A percentile compares a stretch with the other conserved stretches of the same genome.
These are phyloP conservation scores for Notocelia uddmanniana DNA, from an alignment of 2,888 invertebrate species.

Conservation along the genomic window DNA sequence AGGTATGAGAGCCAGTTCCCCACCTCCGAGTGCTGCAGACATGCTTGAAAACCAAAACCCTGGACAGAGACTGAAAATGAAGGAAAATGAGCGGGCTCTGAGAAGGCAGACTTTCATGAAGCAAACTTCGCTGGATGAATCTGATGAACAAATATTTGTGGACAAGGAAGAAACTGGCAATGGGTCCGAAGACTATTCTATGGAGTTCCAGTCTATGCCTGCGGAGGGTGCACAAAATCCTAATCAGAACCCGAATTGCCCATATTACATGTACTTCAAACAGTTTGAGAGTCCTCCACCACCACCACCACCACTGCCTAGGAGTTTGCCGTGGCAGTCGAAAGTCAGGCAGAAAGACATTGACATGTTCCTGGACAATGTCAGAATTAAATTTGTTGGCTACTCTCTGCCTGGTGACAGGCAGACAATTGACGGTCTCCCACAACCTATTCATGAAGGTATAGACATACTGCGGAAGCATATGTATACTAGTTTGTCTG, in stretches of 20 bases:
- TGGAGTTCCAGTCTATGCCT: constrained; percentile 85
- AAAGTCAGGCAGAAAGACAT: constrained; percentile 98
- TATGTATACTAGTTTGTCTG: constrained; percentile 96
- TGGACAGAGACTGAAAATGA: constrained; percentile 84
- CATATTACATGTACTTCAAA: constrained; percentile 77
- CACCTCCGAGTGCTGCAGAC: constrained; percentile 96
- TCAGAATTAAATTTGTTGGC: constrained; percentile 97
- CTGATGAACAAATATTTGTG: constrained; percentile 89
- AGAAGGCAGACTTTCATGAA: constrained; percentile 93
- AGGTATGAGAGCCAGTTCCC: constrained; percentile 97
- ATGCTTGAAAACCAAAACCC: constrained; percentile 94
- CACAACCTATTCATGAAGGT: constrained; percentile 98
- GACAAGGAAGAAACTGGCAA: constrained; percentile 89
- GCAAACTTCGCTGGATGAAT: constrained; percentile 96
- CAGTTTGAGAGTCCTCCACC: constrained; percentile 80
- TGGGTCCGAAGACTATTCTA: constrained; percentile 87
- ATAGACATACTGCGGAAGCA: constrained; percentile 96
- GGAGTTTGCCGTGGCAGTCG: constrained; percentile 97
- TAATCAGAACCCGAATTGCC: constrained; percentile 72
- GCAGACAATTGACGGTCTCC: constrained; percentile 96
- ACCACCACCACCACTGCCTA: constrained; percentile 77
- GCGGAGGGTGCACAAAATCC: constrained; percentile 70
- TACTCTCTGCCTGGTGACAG: constrained; percentile 95
- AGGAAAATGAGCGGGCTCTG: constrained; percentile 87
- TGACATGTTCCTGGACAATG: constrained; percentile 95